Evolutionary conservation across 2,113 vertebrate species (phyloP).

Genomic region (Gobio gobio): DNA sequence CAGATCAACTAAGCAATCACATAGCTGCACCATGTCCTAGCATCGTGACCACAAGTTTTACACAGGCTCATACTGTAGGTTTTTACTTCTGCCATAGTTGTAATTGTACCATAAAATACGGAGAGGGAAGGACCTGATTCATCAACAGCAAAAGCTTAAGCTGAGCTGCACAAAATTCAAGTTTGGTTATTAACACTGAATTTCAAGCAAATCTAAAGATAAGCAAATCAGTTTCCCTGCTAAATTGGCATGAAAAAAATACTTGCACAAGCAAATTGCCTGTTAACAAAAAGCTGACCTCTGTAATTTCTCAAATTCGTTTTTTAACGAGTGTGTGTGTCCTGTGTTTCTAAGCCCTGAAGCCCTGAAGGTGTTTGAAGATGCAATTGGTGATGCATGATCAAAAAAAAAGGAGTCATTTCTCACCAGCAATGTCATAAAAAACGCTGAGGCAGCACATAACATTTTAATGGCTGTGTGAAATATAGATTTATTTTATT

Average conservation of each 20-base stretch:
- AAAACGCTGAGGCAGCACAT: neutral
- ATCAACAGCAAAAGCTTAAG: neutral
- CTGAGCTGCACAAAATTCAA: neutral
- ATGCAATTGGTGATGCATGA: conserved; percentile 18
- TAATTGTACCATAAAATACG: neutral
- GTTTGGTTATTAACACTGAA: conserved; percentile 33
- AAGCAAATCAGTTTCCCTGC: conserved; percentile 29
- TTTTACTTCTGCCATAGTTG: neutral
- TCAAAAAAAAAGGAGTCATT: neutral
- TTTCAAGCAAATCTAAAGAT: conserved; percentile 10
- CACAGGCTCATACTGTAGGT: neutral
- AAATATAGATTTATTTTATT: conserved; percentile 29
- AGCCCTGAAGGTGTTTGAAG: conserved; percentile 17
- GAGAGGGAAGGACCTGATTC: neutral
- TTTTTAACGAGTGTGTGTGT: neutral
- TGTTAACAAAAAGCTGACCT: conserved; percentile 16
- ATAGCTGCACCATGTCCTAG: neutral
- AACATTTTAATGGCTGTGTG: neutral
- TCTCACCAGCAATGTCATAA: neutral
- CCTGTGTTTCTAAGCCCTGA: conserved; percentile 22
- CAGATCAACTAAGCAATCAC: neutral
- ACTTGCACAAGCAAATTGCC: conserved; percentile 33
- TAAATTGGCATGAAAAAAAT: conserved; percentile 23
- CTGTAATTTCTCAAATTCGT: neutral
- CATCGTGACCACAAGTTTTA: neutral